Conservation (phyloP, 2,888 invertebrate species). For the Lepidonotus clava region DNA sequence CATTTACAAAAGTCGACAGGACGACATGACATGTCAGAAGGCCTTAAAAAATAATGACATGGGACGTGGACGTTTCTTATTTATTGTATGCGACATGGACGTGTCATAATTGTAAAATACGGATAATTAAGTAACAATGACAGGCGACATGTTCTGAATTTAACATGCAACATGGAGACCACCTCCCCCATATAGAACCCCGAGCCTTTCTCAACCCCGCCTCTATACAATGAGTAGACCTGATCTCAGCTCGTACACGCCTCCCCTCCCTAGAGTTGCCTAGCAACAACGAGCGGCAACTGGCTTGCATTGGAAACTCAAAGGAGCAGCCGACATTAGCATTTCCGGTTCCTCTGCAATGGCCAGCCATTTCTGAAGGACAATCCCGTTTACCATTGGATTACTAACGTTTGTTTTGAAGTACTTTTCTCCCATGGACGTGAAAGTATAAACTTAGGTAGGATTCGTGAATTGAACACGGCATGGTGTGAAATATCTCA, state of each 20-base stretch:
- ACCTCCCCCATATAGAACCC: too few species aligned
- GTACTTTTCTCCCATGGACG: slow-evolving; percentile 21
- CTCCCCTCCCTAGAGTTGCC: background rate
- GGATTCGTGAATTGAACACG: background rate
- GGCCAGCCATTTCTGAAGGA: slow-evolving; percentile 15
- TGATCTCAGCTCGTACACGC: background rate
- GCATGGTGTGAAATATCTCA: slow-evolving; percentile 6
- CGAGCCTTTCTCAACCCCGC: too few species aligned
- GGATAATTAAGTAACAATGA: too few species aligned
- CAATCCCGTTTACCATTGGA: background rate
- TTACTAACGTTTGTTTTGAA: background rate
- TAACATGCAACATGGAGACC: too few species aligned
- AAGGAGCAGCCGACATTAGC: slow-evolving; percentile 36
- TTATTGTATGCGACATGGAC: too few species aligned
- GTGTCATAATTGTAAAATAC: too few species aligned
- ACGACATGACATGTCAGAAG: too few species aligned
- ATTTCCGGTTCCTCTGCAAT: slow-evolving; percentile 5
- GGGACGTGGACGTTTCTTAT: too few species aligned
- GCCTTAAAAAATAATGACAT: too few species aligned
- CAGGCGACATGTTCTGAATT: too few species aligned
- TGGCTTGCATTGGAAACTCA: background rate
- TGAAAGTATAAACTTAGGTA: background rate
- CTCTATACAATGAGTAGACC: too few species aligned
- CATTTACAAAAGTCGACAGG: too few species aligned
- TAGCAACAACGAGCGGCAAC: background rate